phyloP scores from a whole-genome alignment of 2,113 vertebrate genomes.

The Forbesichthys papilliferus region DNA sequence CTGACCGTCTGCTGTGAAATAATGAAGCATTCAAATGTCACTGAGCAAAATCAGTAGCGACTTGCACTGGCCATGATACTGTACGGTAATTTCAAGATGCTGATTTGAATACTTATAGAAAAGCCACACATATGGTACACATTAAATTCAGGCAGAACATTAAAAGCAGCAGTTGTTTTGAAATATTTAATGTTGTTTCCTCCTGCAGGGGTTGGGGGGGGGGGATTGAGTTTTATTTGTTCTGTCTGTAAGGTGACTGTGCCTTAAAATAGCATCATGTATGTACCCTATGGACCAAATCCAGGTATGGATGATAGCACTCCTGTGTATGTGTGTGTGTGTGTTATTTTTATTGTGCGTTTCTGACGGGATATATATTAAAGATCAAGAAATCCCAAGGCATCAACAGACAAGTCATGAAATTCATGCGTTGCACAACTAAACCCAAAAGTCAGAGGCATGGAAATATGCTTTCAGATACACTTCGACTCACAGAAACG shows the following conservation, averaged over 20 bases:
- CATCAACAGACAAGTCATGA: constrained; percentile 41
- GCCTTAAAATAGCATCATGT: constrained; percentile 60
- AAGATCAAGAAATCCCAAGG: constrained; percentile 52
- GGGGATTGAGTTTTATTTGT: constrained; percentile 48
- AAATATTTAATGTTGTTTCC: constrained; percentile 20
- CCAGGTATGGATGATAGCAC: constrained; percentile 42
- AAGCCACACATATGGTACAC: neutral
- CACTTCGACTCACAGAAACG: constrained; percentile 33
- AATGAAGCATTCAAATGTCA: neutral
- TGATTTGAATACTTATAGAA: neutral
- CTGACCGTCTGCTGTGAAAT: neutral
- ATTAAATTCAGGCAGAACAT: neutral
- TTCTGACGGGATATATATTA: constrained; percentile 49
- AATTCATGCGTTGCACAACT: constrained; percentile 26
- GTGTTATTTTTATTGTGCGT: constrained; percentile 47
- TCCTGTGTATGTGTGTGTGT: neutral
- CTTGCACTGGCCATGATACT: neutral
- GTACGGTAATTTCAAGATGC: neutral
- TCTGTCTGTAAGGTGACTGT: constrained; percentile 35
- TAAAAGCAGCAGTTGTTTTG: constrained; percentile 40
- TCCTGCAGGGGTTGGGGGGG: constrained; percentile 13
- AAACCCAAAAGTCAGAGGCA: neutral
- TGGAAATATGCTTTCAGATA: constrained; percentile 22
- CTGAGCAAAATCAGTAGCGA: neutral
- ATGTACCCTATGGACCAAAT: constrained; percentile 42